Evolutionary conservation across 2,797 vertebrate species (phyloP).

Genomic region (Chelmon rostratus): DNA sequence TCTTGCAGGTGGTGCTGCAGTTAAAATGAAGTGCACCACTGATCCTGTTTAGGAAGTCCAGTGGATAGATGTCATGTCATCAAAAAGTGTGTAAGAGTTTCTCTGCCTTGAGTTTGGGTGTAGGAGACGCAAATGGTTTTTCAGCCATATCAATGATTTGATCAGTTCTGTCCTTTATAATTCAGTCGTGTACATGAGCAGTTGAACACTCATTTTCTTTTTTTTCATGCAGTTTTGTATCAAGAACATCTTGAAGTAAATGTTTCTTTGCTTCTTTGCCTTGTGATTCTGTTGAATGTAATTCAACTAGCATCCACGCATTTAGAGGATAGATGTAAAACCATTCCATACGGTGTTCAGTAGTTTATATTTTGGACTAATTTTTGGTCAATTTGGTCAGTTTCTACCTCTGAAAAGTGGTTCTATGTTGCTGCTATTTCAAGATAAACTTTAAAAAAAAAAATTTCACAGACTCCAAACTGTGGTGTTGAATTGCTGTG

Average conservation of each 20-base stretch:
- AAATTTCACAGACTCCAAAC: too few species aligned
- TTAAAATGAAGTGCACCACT: constrained; percentile 83
- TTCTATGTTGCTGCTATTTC: too few species aligned
- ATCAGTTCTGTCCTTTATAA: background rate
- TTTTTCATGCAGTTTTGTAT: background rate
- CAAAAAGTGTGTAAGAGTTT: background rate
- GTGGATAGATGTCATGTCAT: background rate
- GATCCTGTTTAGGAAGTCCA: constrained; percentile 2
- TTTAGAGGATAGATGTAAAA: background rate
- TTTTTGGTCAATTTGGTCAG: too few species aligned
- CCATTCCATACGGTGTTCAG: background rate
- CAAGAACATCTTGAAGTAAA: constrained; percentile 22
- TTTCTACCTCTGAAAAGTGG: too few species aligned
- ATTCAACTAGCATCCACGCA: background rate
- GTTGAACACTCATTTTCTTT: background rate
- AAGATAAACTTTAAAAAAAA: too few species aligned
- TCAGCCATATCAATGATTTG: background rate
- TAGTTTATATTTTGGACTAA: background rate
- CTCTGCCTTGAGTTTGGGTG: background rate
- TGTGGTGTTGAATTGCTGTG: too few species aligned
- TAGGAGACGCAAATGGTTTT: background rate
- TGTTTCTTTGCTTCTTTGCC: background rate
- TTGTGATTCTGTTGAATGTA: background rate
- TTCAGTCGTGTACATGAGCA: background rate
- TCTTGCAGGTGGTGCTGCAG: constrained; percentile 89